These are phyloP conservation scores for Scaptomyza graminum DNA, from an alignment of 1,140 invertebrate species.

Conservation along the genomic window DNA sequence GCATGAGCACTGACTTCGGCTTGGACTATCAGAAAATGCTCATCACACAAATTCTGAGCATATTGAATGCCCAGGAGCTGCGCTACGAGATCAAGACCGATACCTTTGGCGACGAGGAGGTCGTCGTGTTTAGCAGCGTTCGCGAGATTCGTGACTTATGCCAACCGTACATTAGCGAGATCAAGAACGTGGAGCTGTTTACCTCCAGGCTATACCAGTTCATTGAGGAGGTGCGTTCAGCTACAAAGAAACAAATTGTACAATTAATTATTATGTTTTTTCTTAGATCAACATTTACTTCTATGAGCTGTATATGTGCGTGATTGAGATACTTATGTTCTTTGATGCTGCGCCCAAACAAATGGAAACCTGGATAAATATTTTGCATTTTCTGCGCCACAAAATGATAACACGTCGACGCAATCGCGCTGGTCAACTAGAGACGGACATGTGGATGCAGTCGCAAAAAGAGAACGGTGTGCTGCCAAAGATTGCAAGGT, in stretches of 20 bases:
- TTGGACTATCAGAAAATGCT: slow-evolving; percentile 78
- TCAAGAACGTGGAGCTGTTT: slow-evolving; percentile 71
- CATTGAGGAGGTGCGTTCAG: slow-evolving; percentile 59
- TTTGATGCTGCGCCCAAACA: slow-evolving; percentile 71
- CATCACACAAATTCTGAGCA: slow-evolving; percentile 72
- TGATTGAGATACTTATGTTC: slow-evolving; percentile 74
- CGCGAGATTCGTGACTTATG: slow-evolving; percentile 70
- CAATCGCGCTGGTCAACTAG: slow-evolving; percentile 69
- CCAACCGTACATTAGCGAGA: slow-evolving; percentile 73
- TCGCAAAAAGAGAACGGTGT: slow-evolving; percentile 71
- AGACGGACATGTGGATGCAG: slow-evolving; percentile 79
- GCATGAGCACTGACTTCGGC: slow-evolving; percentile 75
- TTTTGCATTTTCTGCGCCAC: slow-evolving; percentile 77
- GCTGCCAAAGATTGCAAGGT: slow-evolving; percentile 77
- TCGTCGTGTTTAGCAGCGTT: slow-evolving; percentile 70
- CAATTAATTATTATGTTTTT: not conserved
- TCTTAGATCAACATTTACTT: slow-evolving; percentile 83
- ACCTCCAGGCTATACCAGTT: slow-evolving; percentile 64
- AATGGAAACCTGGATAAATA: slow-evolving; percentile 76
- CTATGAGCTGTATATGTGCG: slow-evolving; percentile 80
- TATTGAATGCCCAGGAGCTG: slow-evolving; percentile 68
- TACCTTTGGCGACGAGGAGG: slow-evolving; percentile 75
- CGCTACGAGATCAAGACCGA: slow-evolving; percentile 74
- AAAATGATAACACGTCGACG: slow-evolving; percentile 73
- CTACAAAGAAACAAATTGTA: not conserved